These are phyloP conservation scores for Phoxinus dragarum DNA, from an alignment of 2,797 vertebrate species.

Conservation along the genomic window DNA sequence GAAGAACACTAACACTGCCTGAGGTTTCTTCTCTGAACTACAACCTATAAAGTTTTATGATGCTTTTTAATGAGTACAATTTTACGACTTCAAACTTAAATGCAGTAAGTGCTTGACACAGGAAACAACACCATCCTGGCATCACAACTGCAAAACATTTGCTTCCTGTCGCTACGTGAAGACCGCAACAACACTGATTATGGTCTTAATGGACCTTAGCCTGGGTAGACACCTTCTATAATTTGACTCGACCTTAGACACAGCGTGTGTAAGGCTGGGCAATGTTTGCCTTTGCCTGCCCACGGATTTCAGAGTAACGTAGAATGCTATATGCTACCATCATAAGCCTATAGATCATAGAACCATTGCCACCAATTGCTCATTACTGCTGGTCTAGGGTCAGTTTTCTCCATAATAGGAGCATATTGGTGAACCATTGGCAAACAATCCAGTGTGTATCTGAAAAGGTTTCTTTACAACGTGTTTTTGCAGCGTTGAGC, in stretches of 20 bases:
- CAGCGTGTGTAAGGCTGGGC: not conserved
- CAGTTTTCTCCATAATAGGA: no score
- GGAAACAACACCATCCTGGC: conserved; percentile 7
- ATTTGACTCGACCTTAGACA: not conserved
- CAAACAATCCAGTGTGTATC: not conserved
- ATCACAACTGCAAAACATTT: not conserved
- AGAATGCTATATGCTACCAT: no score
- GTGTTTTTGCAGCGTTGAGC: not conserved
- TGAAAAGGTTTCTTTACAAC: no score
- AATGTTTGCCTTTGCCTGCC: no score
- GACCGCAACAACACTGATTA: not conserved
- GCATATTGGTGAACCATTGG: no score
- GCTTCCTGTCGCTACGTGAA: not conserved
- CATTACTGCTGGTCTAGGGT: no score
- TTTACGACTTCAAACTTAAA: not conserved
- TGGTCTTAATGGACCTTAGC: not conserved
- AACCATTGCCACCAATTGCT: no score
- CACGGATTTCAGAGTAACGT: no score
- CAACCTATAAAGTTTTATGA: conserved; percentile 29
- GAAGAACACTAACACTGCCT: not conserved
- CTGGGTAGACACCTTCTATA: not conserved
- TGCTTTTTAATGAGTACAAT: not conserved
- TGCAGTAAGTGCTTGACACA: not conserved
- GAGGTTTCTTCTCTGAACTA: not conserved
- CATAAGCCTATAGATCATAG: no score